These are phyloP conservation scores for Oithona nana DNA, from an alignment of 2,888 invertebrate species.

Conservation along the genomic window DNA sequence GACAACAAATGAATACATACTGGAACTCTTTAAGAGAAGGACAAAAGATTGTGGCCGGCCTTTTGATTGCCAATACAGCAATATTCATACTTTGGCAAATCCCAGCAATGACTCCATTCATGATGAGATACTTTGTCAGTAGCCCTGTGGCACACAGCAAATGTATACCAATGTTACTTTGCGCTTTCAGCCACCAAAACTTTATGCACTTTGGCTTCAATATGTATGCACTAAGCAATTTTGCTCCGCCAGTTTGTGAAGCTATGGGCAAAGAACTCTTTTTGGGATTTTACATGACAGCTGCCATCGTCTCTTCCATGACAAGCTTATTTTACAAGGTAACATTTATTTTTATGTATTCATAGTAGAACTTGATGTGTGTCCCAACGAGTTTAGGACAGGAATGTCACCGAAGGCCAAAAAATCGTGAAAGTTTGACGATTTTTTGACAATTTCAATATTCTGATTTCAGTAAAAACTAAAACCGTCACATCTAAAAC, in stretches of 20 bases:
- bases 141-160: slow-evolving; percentile 52
- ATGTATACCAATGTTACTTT: slow-evolving; percentile 73
- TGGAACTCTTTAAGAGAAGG: slow-evolving; percentile 53
- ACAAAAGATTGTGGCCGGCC: slow-evolving; percentile 56
- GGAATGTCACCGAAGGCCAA: no score
- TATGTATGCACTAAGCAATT: slow-evolving; percentile 87
- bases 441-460: no score
- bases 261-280: slow-evolving; percentile 79
- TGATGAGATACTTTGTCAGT: slow-evolving; percentile 68
- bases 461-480: no score
- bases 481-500: no score
- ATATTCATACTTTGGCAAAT: slow-evolving; percentile 68
- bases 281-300: slow-evolving; percentile 66
- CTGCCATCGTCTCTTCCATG: slow-evolving; percentile 69
- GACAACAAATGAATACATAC: slow-evolving; percentile 34
- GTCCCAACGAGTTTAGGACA: no score
- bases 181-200: slow-evolving; percentile 85
- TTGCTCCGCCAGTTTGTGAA: slow-evolving; percentile 33
- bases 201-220: slow-evolving; percentile 69
- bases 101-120: slow-evolving; percentile 44
- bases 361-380: no score
- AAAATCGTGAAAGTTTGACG: no score
- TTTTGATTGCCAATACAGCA: slow-evolving; percentile 52
- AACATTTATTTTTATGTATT: no score
- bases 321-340: slow-evolving; percentile 60